Evolutionary conservation across 2,797 vertebrate genomes (phyloP).

Genomic region (Chloroceryle amazona): DNA sequence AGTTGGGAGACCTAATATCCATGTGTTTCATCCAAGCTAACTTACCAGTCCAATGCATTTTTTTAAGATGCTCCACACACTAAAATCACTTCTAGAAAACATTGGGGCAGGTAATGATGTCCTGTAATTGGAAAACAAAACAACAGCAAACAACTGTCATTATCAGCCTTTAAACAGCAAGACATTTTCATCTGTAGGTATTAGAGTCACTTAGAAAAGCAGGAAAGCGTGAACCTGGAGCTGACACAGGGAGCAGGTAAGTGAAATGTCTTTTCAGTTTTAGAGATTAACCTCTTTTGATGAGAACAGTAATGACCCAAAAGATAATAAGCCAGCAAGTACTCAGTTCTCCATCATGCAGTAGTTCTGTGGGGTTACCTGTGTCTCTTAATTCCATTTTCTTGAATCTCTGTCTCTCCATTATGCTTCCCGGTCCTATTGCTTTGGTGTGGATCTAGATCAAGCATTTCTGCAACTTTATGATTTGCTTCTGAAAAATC

Average conservation of each 20-base stretch:
- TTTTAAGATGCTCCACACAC: slow-evolving; percentile 95
- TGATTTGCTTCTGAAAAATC: slow-evolving; percentile 91
- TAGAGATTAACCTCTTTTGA: background rate
- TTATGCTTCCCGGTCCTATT: slow-evolving; percentile 77
- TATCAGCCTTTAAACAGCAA: background rate
- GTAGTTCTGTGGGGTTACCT: slow-evolving; percentile 75
- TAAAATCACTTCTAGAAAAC: slow-evolving; percentile 93
- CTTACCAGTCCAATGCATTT: slow-evolving; percentile 98
- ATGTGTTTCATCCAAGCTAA: background rate
- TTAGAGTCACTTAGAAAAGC: background rate
- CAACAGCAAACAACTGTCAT: background rate
- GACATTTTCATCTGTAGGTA: background rate
- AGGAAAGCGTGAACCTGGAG: background rate
- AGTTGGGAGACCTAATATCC: background rate
- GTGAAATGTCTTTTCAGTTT: background rate
- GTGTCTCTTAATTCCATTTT: slow-evolving; percentile 94
- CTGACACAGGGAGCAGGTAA: background rate
- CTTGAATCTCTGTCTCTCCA: slow-evolving; percentile 85
- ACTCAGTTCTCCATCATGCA: background rate
- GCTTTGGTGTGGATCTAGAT: slow-evolving; percentile 75
- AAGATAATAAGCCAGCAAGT: background rate
- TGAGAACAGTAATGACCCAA: background rate
- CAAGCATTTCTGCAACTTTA: slow-evolving; percentile 83
- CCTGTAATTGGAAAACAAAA: slow-evolving; percentile 73
- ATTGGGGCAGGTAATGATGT: slow-evolving; percentile 91